Conservation (phyloP, 2,797 vertebrate genomes). For the Sandelia bainsii region DNA sequence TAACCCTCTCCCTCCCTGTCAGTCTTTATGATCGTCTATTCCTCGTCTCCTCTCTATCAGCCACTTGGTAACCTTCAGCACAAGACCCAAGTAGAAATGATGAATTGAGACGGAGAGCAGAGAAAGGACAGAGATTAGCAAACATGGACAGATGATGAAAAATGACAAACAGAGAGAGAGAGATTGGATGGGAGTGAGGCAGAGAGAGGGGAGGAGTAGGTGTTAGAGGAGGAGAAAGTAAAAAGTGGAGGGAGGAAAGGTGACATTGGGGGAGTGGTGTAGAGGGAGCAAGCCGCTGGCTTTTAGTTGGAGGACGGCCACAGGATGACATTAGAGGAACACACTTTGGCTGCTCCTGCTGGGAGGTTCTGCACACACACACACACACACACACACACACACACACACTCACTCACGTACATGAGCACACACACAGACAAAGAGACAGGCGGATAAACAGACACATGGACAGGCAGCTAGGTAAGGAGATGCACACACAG, state of each 20-base stretch:
- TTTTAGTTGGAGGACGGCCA: constrained; percentile 80
- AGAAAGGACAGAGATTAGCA: constrained; percentile 85
- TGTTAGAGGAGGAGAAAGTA: constrained; percentile 58
- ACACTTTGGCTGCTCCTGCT: constrained; percentile 81
- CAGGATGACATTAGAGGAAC: constrained; percentile 76
- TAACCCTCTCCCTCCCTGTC: constrained; percentile 67
- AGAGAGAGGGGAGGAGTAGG: constrained; percentile 30
- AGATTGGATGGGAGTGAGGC: constrained; percentile 17
- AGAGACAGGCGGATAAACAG: constrained; percentile 57
- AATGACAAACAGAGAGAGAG: constrained; percentile 82
- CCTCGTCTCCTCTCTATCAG: constrained; percentile 74
- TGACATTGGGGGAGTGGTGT: constrained; percentile 73
- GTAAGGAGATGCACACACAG: constrained; percentile 38
- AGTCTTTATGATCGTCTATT: constrained; percentile 79
- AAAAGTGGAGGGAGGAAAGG: constrained; percentile 73
- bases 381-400: constrained; percentile 35
- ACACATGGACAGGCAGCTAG: constrained; percentile 54
- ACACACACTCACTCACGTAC: constrained; percentile 4
- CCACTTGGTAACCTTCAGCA: constrained; percentile 82
- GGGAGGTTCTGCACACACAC: constrained; percentile 62
- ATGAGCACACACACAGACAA: constrained; percentile 36
- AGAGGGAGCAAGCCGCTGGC: constrained; percentile 68
- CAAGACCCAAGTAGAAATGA: constrained; percentile 80
- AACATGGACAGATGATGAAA: constrained; percentile 84
- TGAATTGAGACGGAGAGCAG: constrained; percentile 83